Conservation (phyloP, 2,888 invertebrate genomes). For the Eupelmus urozonus region DNA sequence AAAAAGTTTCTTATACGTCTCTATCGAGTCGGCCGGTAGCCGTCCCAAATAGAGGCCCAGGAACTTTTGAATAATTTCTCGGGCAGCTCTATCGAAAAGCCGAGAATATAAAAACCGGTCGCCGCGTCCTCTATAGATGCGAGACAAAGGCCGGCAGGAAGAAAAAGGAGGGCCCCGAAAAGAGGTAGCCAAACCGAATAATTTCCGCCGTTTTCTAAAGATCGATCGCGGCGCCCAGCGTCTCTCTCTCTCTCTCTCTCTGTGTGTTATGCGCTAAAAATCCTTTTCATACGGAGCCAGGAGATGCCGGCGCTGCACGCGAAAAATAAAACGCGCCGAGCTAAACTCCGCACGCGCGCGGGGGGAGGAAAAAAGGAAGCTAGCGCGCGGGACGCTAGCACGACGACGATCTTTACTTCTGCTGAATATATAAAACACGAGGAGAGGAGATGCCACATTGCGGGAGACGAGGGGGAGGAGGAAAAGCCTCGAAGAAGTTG, state of each 20-base stretch:
- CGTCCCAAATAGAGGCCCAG: conserved; percentile 1
- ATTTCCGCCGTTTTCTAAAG: conserved; percentile 44
- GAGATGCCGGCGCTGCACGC: background rate
- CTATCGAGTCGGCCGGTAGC: conserved; percentile 6
- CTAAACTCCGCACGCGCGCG: too few species aligned
- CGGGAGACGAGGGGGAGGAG: background rate
- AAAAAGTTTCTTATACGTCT: conserved; percentile 2
- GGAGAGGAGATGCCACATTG: conserved; percentile 10
- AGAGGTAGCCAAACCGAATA: conserved; percentile 25
- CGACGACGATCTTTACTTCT: background rate
- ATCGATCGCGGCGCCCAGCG: background rate
- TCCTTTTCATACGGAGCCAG: too few species aligned
- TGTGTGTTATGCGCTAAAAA: too few species aligned
- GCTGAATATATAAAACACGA: background rate
- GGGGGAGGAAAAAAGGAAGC: background rate
- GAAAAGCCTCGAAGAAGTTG: too few species aligned
- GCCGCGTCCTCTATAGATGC: background rate
- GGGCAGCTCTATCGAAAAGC: background rate
- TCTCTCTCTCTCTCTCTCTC: background rate
- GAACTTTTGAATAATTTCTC: conserved; percentile 3
- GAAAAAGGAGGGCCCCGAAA: too few species aligned
- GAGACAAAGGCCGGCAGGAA: conserved; percentile 13
- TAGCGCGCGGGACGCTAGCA: background rate
- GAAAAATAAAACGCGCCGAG: too few species aligned
- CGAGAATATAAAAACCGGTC: background rate